A percentile compares a stretch with the other conserved stretches of the same genome.
Conservation (phyloP, 1,140 invertebrate species). For the Zaprionus gabonicus region DNA sequence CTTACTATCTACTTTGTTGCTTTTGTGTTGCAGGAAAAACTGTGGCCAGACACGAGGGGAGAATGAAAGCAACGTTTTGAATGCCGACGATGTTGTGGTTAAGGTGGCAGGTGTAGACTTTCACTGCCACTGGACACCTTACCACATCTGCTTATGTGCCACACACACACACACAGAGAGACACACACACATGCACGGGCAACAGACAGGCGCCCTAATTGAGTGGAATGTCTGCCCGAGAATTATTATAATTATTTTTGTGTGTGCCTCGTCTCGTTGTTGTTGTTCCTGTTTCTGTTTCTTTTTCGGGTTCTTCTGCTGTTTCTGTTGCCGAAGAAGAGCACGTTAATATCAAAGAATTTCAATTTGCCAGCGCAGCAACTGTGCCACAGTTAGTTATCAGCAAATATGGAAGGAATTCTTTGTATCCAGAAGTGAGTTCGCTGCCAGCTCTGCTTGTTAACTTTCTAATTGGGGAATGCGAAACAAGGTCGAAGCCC, state of each 20-base stretch:
- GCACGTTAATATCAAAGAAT: conserved; percentile 25
- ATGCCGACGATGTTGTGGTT: conserved; percentile 1
- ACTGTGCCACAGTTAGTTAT: conserved; percentile 23
- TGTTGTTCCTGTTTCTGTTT: background rate
- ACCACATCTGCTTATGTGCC: conserved; percentile 3
- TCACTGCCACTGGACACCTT: conserved; percentile 26
- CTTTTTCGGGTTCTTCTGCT: background rate
- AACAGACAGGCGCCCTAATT: conserved; percentile 35
- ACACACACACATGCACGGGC: background rate
- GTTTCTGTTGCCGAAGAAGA: background rate
- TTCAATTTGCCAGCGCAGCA: conserved; percentile 21
- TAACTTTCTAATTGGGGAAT: conserved; percentile 21
- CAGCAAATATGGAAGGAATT: conserved; percentile 25
- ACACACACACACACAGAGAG: conserved; percentile 13
- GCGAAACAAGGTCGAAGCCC: background rate
- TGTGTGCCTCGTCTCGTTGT: conserved; percentile 4
- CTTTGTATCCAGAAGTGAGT: conserved; percentile 8
- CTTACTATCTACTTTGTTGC: background rate
- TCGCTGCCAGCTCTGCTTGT: conserved; percentile 2
- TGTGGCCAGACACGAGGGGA: background rate
- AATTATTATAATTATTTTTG: conserved; percentile 47
- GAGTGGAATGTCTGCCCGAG: conserved; percentile 31
- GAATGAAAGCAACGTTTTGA: conserved; percentile 3
- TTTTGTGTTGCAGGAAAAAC: conserved; percentile 14
- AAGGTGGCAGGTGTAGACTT: conserved; percentile 41